A percentile compares a stretch with the other conserved stretches of the same genome.
phyloP scores from a whole-genome alignment of 2,113 vertebrate genomes.

The Ptyas mucosa region DNA sequence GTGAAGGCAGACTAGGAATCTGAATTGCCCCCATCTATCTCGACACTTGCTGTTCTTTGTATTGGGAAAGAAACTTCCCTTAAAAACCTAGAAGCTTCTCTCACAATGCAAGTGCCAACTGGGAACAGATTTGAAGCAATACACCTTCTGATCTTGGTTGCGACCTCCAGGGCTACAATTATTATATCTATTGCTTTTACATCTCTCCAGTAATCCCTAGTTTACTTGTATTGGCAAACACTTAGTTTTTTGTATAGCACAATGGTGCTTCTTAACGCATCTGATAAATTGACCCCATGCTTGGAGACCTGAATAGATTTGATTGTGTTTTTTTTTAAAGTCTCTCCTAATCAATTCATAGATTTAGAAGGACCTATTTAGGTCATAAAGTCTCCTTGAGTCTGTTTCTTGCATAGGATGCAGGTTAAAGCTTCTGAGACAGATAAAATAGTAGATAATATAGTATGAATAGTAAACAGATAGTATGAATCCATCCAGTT shows the following conservation, averaged over 20 bases:
- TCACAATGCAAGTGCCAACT: not conserved
- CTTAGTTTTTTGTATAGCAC: not conserved
- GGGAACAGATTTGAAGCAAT: no score
- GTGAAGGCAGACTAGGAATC: not conserved
- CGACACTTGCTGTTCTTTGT: not conserved
- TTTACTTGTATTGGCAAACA: not conserved
- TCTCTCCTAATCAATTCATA: not conserved
- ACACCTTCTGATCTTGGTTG: not conserved
- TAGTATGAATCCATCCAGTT: not conserved
- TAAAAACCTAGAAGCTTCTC: not conserved
- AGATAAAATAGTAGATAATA: not conserved
- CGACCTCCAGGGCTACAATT: not conserved
- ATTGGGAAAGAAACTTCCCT: not conserved
- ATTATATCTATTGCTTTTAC: not conserved
- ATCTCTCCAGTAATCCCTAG: not conserved
- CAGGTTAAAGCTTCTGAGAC: not conserved
- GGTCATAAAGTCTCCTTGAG: not conserved
- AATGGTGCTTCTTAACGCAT: not conserved
- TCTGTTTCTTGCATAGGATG: not conserved
- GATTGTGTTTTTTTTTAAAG: not conserved
- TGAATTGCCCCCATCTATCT: not conserved
- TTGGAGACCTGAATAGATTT: not conserved
- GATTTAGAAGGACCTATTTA: not conserved
- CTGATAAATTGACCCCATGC: not conserved
- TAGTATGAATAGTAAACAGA: not conserved